Percentiles rank a stretch among this genome's conserved stretches.
phyloP scores from a whole-genome alignment of 2,797 vertebrate species.

The Danio kyathit region DNA sequence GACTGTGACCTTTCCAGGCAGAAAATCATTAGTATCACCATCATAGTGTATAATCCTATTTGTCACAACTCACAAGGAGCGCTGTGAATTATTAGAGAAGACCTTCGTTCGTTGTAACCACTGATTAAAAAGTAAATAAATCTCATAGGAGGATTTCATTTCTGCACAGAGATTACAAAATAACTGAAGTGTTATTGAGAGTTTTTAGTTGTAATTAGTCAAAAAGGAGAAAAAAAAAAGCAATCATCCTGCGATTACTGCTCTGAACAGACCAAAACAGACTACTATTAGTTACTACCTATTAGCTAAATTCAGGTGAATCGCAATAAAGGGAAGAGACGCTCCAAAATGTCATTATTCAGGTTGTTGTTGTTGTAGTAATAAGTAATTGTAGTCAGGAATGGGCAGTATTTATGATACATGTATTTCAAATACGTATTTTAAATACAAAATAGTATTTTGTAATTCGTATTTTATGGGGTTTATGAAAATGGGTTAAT shows the following conservation, averaged over 20 bases:
- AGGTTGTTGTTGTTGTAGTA: too few species aligned
- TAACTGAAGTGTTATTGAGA: constrained; percentile 1
- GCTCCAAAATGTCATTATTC: too few species aligned
- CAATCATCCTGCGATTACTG: not conserved
- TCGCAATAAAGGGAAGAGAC: too few species aligned
- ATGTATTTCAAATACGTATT: too few species aligned
- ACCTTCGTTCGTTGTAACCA: constrained; percentile 17
- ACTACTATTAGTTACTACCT: not conserved
- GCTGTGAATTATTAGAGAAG: constrained; percentile 23
- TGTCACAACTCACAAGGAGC: constrained; percentile 20
- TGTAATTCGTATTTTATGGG: too few species aligned
- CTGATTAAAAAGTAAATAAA: constrained; percentile 39
- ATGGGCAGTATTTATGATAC: too few species aligned
- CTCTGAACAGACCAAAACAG: not conserved
- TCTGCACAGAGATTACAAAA: not conserved
- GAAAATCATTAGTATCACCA: constrained; percentile 43
- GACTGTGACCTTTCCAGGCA: constrained; percentile 38
- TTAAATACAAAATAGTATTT: too few species aligned
- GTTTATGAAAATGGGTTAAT: too few species aligned
- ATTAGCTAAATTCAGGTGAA: not conserved
- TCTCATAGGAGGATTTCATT: not conserved
- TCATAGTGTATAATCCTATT: constrained; percentile 31
- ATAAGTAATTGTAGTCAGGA: too few species aligned
- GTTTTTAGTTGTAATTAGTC: not conserved
- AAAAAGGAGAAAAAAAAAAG: constrained; percentile 3